A percentile compares a stretch with the other conserved stretches of the same genome.
These are phyloP conservation scores for Entomobrya proxima DNA, from an alignment of 2,888 invertebrate genomes.

Conservation along the genomic window DNA sequence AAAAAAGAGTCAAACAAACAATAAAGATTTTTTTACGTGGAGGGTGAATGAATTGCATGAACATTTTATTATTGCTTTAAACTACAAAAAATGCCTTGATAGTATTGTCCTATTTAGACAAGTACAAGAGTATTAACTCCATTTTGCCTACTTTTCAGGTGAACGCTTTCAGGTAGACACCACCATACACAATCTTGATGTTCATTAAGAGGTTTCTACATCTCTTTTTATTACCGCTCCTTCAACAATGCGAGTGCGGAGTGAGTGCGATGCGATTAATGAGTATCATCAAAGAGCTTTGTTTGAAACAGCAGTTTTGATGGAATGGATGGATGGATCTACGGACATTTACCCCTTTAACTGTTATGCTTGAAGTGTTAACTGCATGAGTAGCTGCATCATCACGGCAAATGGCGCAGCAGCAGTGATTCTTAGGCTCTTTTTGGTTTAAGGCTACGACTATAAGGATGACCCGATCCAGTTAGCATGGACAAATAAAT, in stretches of 20 bases:
- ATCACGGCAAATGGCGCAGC: too few relatives aligned
- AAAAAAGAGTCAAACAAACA: neutral
- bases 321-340: slow-evolving; percentile 56
- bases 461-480: too few relatives aligned
- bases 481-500: too few relatives aligned
- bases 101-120: slow-evolving; percentile 41
- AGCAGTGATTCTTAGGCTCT: too few relatives aligned
- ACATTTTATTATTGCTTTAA: slow-evolving; percentile 52
- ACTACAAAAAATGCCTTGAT: slow-evolving; percentile 28
- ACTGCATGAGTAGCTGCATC: slow-evolving; percentile 4
- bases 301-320: neutral
- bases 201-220: slow-evolving; percentile 21
- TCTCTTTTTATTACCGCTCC: too few relatives aligned
- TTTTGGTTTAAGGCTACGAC: too few relatives aligned
- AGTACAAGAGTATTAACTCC: slow-evolving; percentile 46
- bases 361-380: slow-evolving; percentile 59
- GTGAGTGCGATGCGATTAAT: slow-evolving; percentile 38
- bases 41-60: slow-evolving; percentile 53
- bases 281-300: slow-evolving; percentile 9
- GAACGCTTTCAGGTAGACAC: too few relatives aligned
- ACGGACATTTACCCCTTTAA: slow-evolving; percentile 70
- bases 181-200: too few relatives aligned
- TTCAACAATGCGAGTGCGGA: too few relatives aligned
- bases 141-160: slow-evolving; percentile 52
- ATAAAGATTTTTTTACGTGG: slow-evolving; percentile 46